Percentiles rank a stretch among this genome's conserved stretches.
phyloP scores from a whole-genome alignment of 2,888 invertebrate genomes.

The Hirtodrosophila histrioides region DNA sequence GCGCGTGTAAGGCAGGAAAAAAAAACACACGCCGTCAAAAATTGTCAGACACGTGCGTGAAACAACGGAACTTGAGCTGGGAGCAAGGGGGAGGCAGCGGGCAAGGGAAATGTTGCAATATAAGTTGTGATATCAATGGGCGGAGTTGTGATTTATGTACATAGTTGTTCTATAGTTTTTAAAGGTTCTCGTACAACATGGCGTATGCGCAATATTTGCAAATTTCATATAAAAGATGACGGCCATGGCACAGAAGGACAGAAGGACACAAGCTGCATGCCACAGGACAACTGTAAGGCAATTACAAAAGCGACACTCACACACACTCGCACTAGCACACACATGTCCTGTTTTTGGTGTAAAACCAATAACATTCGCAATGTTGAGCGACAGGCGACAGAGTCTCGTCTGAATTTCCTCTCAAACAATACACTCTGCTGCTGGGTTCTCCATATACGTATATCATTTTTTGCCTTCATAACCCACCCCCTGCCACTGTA shows the following conservation, averaged over 20 bases:
- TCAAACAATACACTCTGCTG: slow-evolving; percentile 25
- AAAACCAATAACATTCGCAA: slow-evolving; percentile 60
- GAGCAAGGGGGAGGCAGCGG: neutral
- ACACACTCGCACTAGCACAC: neutral
- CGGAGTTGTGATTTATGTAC: slow-evolving; percentile 21
- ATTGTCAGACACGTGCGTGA: slow-evolving; percentile 71
- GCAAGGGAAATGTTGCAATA: neutral
- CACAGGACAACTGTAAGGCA: slow-evolving; percentile 38
- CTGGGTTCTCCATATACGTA: slow-evolving; percentile 25
- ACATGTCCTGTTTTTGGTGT: slow-evolving; percentile 27
- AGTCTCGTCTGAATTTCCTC: slow-evolving; percentile 14
- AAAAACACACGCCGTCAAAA: slow-evolving; percentile 50
- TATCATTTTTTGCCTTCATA: slow-evolving; percentile 18
- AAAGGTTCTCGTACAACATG: slow-evolving; percentile 5
- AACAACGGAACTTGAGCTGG: slow-evolving; percentile 29
- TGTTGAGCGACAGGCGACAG: slow-evolving; percentile 44
- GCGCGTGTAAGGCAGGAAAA: slow-evolving; percentile 57
- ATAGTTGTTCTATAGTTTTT: slow-evolving; percentile 10
- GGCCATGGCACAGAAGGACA: slow-evolving; percentile 16
- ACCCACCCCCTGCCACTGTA: slow-evolving; percentile 6
- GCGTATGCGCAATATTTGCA: slow-evolving; percentile 48
- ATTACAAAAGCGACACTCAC: slow-evolving; percentile 36
- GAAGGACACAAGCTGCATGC: slow-evolving; percentile 17
- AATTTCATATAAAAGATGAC: slow-evolving; percentile 37
- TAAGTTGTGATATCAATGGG: slow-evolving; percentile 25